Evolutionary conservation across 2,888 invertebrate genomes (phyloP), one percentile per base, ranked within the genome.

Genomic region (Pomacea canaliculata): DNA sequence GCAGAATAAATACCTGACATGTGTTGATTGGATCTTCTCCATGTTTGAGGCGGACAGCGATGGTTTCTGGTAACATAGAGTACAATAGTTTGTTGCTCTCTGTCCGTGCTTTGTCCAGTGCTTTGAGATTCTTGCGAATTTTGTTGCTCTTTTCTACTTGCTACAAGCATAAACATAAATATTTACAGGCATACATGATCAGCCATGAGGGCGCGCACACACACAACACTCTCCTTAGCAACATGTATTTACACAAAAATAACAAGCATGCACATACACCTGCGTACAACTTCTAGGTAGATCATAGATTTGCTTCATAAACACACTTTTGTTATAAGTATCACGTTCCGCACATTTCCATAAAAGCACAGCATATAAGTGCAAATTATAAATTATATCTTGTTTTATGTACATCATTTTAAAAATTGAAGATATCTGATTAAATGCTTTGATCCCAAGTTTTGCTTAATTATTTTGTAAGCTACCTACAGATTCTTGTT

Each of bases 21-120:
- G 76, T 79, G 70, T 71, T 63, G 86, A 95, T 92, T 0, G 95
- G 93, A 85, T 95, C 94, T 78, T 94, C 93, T 0, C 96, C 96
- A 37, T 93, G 92, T 77, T 95, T 93, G 84, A 97, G 92, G 80
- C 95, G 93, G 86, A 96, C 95, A 0, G 96, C 97, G 23, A 97
- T 94, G 3, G 94, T 94, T 85, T 94, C 94, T 0, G 97, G 97
- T 87, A 97, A 96, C 97, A 97, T 97, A 0, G 97, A 96, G 88
- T 97, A 97, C 0, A 97, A 92, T 8, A 97, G 92, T 82, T 95
- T 95, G 87, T 97, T 96, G 0, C 96, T 95, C 82, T 95, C 94
- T 77, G 94, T 93, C 90, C 96, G 96, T 96, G 96, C 96, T 59
- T 94, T 94, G 87, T 96, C 96, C 23, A 95, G 92, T 37, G 96